Percentiles rank a stretch among this genome's conserved stretches.
Conservation (phyloP, 2,797 vertebrate genomes). For the Threskiornis aethiopicus region DNA sequence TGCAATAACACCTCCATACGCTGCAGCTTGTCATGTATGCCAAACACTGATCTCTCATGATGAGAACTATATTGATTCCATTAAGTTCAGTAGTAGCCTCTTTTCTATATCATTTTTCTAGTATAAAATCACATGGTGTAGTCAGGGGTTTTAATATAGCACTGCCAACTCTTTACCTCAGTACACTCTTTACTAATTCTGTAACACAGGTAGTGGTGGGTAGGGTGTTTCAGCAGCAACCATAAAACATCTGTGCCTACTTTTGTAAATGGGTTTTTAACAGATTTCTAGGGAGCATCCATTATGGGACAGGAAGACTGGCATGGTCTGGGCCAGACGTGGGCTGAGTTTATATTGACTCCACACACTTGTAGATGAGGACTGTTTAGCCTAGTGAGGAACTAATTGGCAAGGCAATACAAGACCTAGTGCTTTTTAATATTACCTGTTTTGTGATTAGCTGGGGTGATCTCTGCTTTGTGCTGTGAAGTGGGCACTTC, state of each 20-base stretch:
- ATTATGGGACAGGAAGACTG: neutral
- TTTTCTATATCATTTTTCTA: neutral
- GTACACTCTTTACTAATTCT: neutral
- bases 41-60: neutral
- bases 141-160: slow-evolving; percentile 26
- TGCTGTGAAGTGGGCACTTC: slow-evolving; percentile 54
- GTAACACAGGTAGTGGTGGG: neutral
- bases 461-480: slow-evolving; percentile 60
- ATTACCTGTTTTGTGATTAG: slow-evolving; percentile 45
- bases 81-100: neutral
- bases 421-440: slow-evolving; percentile 27
- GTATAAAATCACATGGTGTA: neutral
- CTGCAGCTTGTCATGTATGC: neutral
- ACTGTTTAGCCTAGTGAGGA: slow-evolving; percentile 6
- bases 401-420: neutral
- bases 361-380: neutral
- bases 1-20: neutral
- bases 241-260: neutral
- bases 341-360: neutral
- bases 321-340: neutral
- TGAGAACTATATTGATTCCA: neutral
- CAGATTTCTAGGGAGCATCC: neutral
- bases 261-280: neutral
- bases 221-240: slow-evolving; percentile 32
- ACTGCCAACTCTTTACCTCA: slow-evolving; percentile 58